phyloP scores from a whole-genome alignment of 2,888 invertebrate species.

The Dioctria rufipes region DNA sequence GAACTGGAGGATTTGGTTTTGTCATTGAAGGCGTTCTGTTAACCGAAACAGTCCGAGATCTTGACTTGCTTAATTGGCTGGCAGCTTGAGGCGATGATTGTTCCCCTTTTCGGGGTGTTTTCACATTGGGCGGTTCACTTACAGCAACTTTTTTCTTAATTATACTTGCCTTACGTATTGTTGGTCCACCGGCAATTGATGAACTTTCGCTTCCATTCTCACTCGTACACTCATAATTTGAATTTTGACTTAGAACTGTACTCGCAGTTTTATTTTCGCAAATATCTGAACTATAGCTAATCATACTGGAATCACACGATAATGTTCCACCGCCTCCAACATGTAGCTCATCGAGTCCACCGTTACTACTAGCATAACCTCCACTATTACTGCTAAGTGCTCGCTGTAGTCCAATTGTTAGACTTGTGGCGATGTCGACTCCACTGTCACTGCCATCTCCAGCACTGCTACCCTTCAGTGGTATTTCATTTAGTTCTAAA shows the following conservation, averaged over 20 bases:
- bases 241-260: constrained; percentile 63
- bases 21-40: constrained; percentile 74
- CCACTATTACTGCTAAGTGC: constrained; percentile 76
- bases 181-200: constrained; percentile 75
- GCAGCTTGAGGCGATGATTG: constrained; percentile 55
- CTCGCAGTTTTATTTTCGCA: constrained; percentile 73
- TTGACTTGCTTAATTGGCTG: constrained; percentile 65
- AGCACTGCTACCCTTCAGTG: constrained; percentile 51
- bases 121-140: constrained; percentile 70
- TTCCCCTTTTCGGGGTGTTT: constrained; percentile 64
- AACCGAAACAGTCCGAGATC: constrained; percentile 73
- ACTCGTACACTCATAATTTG: constrained; percentile 72
- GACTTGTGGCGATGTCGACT: constrained; percentile 76
- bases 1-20: constrained; percentile 72
- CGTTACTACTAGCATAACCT: constrained; percentile 79
- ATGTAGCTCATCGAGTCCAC: constrained; percentile 73
- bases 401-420: constrained; percentile 72
- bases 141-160: constrained; percentile 76
- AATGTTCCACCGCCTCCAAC: constrained; percentile 72
- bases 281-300: constrained; percentile 81
- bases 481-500: constrained; percentile 64
- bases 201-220: constrained; percentile 86
- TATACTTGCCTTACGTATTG: constrained; percentile 65
- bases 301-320: constrained; percentile 84
- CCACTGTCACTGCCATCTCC: constrained; percentile 86